Evolutionary conservation across 2,797 vertebrate species (phyloP), one percentile per base, ranked within the genome.

Genomic region (Spinibarbus caldwelli): DNA sequence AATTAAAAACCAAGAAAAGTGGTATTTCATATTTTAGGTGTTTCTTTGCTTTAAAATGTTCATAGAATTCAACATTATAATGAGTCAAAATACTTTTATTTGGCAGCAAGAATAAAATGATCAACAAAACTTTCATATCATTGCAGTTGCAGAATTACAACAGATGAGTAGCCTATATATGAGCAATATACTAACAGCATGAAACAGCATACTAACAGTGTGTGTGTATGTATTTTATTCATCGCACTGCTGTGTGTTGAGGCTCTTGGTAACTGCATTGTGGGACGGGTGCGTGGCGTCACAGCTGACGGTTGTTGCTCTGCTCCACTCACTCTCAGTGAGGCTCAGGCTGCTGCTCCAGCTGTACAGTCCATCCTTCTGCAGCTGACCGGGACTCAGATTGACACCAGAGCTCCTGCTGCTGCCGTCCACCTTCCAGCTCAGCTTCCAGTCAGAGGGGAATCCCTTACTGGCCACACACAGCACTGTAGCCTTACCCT

Each of bases 321-420:
- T 43, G 26, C 17, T 76, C 85, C 87, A 86, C 36, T 88, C 70
- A n/a, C 52, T 67, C 29, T 78, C 88, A 90, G 78, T 2, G 77
- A 93, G 90, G 57, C 76, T 92, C 88, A 93, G 85, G 87, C 87
- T 92, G 90, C 91, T 93, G 91, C 86, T 91, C 90, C 90, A 88
- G 88, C 89, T 90, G 92, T 91, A 93, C 83, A 17, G 86, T 75
- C 89, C 89, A 59, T 89, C 87, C 1, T 43, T 64, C 81, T 85
- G 87, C 86, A 82, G 84, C 72, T 78, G 82, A 87, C 82, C 84
- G n/a, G 14, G 68, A 36, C 88, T 90, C 66, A 15, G 11, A 45
- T 82, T 86, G 52, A 66, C 89, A 77, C 66, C 90, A 5, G 78
- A 84, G 85, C 70, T 84, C 70, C 14, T 84, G 78, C 79, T 73